Conservation (phyloP, 2,888 invertebrate species). For the Plutella xylostella region DNA sequence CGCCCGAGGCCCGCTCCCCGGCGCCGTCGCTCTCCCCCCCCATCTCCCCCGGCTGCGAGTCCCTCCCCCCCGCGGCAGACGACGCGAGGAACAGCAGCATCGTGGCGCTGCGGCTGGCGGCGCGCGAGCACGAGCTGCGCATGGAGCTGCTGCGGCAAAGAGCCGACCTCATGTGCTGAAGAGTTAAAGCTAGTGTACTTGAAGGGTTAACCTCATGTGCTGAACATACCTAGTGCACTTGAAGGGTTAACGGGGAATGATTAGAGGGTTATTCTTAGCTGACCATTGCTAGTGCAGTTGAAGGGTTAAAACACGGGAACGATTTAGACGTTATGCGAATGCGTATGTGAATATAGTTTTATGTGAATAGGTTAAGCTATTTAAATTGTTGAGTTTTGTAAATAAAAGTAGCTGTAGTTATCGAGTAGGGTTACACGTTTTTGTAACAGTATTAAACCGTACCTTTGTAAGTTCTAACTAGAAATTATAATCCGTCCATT, state of each 20-base stretch:
- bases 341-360: no score
- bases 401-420: no score
- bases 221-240: no score
- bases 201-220: no score
- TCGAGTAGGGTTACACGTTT: no score
- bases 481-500: no score
- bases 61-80: constrained; percentile 50
- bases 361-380: no score
- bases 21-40: constrained; percentile 65
- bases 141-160: constrained; percentile 85
- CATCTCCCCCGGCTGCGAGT: constrained; percentile 60
- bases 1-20: constrained; percentile 38
- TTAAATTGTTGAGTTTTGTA: no score
- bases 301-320: no score
- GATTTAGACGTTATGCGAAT: no score
- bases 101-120: constrained; percentile 86
- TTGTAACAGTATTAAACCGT: constrained; percentile 5
- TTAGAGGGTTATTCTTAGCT: neutral
- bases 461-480: constrained; percentile 9
- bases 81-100: constrained; percentile 90
- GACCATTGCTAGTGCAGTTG: no score
- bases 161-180: constrained; percentile 57
- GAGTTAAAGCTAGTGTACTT: constrained; percentile 7
- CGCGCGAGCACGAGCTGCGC: constrained; percentile 89
- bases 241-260: no score